Evolutionary conservation across 92 coral and sea anemone species (phyloP).

Genomic region (Zoanthus sansibaricus): DNA sequence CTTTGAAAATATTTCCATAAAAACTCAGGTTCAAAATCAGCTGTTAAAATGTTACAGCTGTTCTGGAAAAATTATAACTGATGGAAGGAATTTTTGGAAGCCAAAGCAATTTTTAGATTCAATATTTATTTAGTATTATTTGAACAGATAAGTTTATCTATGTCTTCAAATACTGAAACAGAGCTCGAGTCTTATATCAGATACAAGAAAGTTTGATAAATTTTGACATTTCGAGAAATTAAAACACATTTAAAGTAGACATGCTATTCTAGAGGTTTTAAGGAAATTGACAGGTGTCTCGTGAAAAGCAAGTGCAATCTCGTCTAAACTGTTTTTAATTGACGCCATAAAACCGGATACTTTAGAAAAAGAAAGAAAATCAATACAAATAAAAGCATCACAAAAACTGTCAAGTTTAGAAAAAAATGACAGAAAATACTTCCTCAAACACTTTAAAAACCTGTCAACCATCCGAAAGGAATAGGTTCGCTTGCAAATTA

Average conservation of each 20-base stretch:
- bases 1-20: too few species aligned
- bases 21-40: too few species aligned
- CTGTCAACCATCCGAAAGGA: constrained; percentile 26
- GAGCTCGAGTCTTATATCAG: neutral
- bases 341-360: constrained; percentile 6
- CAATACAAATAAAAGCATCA: neutral
- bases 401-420: neutral
- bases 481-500: neutral
- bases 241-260: neutral
- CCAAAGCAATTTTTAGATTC: neutral
- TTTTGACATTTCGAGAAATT: neutral
- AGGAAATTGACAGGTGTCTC: constrained; percentile 2
- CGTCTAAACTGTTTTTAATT: neutral
- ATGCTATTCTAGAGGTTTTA: neutral
- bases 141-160: neutral
- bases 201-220: neutral
- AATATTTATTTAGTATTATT: neutral
- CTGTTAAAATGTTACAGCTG: too few species aligned
- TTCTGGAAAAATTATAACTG: too few species aligned
- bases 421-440: neutral
- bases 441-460: constrained; percentile 17
- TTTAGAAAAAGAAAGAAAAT: neutral
- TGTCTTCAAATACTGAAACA: neutral
- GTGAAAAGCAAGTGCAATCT: neutral
- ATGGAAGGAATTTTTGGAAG: too few species aligned